Evolutionary conservation across 2,888 invertebrate species (phyloP).

Genomic region (Bruchidius siliquastri): DNA sequence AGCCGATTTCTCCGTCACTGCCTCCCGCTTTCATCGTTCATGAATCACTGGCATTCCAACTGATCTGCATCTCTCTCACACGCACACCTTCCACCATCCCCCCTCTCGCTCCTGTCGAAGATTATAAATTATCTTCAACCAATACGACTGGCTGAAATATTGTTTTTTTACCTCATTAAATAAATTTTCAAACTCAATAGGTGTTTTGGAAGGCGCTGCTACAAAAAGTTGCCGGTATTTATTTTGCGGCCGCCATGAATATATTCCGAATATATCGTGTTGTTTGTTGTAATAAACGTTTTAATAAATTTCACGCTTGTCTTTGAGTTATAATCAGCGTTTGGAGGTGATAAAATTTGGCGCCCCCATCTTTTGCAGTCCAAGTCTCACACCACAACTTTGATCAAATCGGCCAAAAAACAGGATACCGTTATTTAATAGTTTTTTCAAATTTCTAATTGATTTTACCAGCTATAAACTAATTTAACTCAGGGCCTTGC

Average conservation of each 20-base stretch:
- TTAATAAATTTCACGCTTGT: conserved; percentile 34
- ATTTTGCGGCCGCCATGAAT: conserved; percentile 41
- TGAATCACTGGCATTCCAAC: conserved; percentile 47
- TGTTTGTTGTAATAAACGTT: conserved; percentile 43
- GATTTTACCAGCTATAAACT: too few species aligned
- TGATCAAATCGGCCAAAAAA: too few species aligned
- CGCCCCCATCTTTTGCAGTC: too few species aligned
- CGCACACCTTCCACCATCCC: conserved; percentile 23
- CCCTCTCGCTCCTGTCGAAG: conserved; percentile 11
- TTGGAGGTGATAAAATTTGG: too few species aligned
- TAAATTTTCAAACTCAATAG: conserved; percentile 46
- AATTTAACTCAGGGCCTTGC: too few species aligned
- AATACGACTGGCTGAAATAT: conserved; percentile 45
- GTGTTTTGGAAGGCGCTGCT: conserved; percentile 35
- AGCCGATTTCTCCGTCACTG: background rate
- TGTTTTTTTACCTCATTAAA: conserved; percentile 48
- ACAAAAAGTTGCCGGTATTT: conserved; percentile 38
- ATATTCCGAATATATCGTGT: conserved; percentile 43
- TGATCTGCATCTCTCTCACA: conserved; percentile 24
- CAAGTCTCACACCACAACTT: too few species aligned
- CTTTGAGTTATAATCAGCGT: conserved; percentile 8
- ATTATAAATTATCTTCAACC: conserved; percentile 44
- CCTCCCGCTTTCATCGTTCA: conserved; percentile 41
- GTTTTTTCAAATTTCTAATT: too few species aligned
- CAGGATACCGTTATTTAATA: too few species aligned